Evolutionary conservation across 2,888 invertebrate species (phyloP).

Genomic region (Lepetodrilus schrolli): DNA sequence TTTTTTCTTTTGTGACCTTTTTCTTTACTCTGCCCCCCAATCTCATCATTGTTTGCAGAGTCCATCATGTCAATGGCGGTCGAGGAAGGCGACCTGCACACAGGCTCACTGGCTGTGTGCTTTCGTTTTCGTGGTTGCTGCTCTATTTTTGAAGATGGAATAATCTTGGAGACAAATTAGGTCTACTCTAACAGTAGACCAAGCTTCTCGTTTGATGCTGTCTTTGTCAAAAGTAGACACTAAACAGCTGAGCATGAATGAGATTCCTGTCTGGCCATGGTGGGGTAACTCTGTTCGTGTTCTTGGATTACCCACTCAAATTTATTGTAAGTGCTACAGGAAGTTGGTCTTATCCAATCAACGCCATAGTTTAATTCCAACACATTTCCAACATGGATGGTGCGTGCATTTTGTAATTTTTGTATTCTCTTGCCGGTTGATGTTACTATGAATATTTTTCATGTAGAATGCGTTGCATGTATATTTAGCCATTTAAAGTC

Average conservation of each 20-base stretch:
- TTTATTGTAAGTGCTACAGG: too few relatives aligned
- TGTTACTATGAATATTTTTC: too few relatives aligned
- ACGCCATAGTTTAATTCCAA: neutral
- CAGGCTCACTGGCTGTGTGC: conserved; percentile 62
- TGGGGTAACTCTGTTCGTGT: neutral
- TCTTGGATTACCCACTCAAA: too few relatives aligned
- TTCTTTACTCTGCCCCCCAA: neutral
- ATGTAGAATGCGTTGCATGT: too few relatives aligned
- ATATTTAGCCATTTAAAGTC: too few relatives aligned
- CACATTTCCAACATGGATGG: conserved; percentile 5
- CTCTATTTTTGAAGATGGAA: conserved; percentile 58
- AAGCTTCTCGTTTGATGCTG: too few relatives aligned
- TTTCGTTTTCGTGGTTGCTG: conserved; percentile 57
- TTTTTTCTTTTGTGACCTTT: conserved; percentile 32
- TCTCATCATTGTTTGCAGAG: neutral
- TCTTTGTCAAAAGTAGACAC: too few relatives aligned
- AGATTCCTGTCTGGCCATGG: neutral
- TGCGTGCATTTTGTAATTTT: neutral
- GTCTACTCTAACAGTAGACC: too few relatives aligned
- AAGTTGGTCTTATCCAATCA: neutral
- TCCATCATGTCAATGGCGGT: too few relatives aligned
- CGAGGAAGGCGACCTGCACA: conserved; percentile 45
- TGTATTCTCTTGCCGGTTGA: too few relatives aligned
- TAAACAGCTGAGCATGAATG: too few relatives aligned
- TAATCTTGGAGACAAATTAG: neutral